Conservation (phyloP, 1,140 invertebrate genomes). For the Rhagoletis pomonella region DNA sequence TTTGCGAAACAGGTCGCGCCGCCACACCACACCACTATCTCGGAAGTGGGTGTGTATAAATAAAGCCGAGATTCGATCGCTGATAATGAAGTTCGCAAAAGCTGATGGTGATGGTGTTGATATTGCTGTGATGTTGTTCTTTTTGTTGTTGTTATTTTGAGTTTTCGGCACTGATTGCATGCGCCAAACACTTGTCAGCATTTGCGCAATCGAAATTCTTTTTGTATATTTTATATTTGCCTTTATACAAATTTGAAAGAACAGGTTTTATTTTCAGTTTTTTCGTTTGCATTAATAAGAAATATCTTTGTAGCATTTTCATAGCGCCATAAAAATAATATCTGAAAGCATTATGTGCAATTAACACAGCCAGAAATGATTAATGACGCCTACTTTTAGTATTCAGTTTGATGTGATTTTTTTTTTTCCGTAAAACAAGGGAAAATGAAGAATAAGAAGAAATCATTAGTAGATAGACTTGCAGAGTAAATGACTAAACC, state of each 20-base stretch:
- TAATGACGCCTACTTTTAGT: neutral
- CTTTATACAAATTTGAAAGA: too few species aligned
- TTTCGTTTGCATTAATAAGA: neutral
- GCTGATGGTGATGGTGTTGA: neutral
- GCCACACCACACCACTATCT: neutral
- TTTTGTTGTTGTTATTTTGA: neutral
- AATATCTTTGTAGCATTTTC: neutral
- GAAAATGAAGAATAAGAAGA: too few species aligned
- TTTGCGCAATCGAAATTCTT: constrained; percentile 38
- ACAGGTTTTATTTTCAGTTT: neutral
- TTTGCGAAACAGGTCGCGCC: neutral
- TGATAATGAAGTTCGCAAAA: neutral
- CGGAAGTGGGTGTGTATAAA: constrained; percentile 40
- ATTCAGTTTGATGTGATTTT: neutral
- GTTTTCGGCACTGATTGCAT: constrained; percentile 9
- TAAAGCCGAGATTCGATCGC: neutral
- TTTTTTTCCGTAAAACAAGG: neutral
- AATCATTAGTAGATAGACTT: too few species aligned
- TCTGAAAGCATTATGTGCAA: neutral
- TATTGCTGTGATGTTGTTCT: neutral
- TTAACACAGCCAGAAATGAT: constrained; percentile 1
- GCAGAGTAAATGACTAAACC: too few species aligned
- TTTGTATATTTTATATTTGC: neutral
- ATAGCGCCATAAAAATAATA: constrained; percentile 17
- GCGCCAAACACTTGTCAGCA: neutral